Evolutionary conservation across 2,113 vertebrate genomes (phyloP).

Genomic region (Dasypus novemcinctus): DNA sequence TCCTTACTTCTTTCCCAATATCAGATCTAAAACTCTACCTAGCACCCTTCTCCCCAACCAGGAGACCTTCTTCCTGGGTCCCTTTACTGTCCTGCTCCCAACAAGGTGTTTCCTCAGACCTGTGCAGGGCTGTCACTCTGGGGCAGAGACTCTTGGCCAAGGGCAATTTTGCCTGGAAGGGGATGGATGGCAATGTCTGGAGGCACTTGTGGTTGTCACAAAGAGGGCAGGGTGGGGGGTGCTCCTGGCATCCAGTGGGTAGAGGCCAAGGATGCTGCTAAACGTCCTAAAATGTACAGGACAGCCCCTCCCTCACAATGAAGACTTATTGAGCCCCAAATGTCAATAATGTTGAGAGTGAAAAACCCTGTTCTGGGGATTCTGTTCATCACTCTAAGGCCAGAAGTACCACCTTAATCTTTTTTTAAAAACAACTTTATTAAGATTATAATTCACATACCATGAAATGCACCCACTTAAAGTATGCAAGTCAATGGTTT

Average conservation of each 20-base stretch:
- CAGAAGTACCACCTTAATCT: background rate
- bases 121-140: background rate
- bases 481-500: background rate
- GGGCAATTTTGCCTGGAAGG: background rate
- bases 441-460: background rate
- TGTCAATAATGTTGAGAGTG: background rate
- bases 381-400: background rate
- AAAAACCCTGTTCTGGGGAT: background rate
- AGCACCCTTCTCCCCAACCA: background rate
- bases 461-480: background rate
- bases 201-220: background rate
- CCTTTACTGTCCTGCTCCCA: background rate
- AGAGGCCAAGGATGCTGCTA: background rate
- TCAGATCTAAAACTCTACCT: background rate
- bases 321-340: background rate
- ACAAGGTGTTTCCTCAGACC: background rate
- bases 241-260: background rate
- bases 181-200: background rate
- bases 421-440: background rate
- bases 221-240: background rate
- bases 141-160: background rate
- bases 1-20: background rate
- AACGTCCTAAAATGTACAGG: background rate
- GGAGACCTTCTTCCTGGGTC: background rate
- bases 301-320: background rate